Evolutionary conservation across 1,140 invertebrate genomes (phyloP).

Genomic region (Trissolcus basalis): DNA sequence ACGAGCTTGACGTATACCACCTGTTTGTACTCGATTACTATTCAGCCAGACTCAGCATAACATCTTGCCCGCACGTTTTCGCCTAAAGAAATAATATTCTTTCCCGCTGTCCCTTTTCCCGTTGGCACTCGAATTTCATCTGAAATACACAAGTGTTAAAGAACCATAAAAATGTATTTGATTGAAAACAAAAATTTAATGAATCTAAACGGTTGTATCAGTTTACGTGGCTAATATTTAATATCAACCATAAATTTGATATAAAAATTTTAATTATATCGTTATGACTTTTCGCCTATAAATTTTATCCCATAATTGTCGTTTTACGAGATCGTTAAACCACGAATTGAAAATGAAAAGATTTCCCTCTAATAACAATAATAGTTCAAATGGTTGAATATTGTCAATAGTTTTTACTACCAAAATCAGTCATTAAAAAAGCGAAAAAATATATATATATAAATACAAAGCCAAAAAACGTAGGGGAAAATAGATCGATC

Average conservation of each 20-base stretch:
- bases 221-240: not conserved
- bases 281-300: slow-evolving; percentile 2
- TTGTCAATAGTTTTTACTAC: not conserved
- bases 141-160: slow-evolving; percentile 33
- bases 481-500: slow-evolving; percentile 49
- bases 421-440: too few relatives aligned
- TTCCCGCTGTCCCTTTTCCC: slow-evolving; percentile 8
- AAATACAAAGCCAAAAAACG: too few relatives aligned
- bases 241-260: slow-evolving; percentile 1
- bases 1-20: slow-evolving; percentile 52
- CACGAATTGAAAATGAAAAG: not conserved
- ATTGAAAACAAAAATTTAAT: not conserved
- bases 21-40: slow-evolving; percentile 61
- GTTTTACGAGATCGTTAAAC: slow-evolving; percentile 16
- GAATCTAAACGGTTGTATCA: not conserved
- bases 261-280: slow-evolving; percentile 9
- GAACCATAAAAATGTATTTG: not conserved
- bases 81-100: slow-evolving; percentile 55
- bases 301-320: slow-evolving; percentile 16
- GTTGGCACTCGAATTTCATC: slow-evolving; percentile 22
- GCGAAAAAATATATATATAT: too few relatives aligned
- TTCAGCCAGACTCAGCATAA: slow-evolving; percentile 46
- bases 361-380: not conserved
- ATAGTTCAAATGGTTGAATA: slow-evolving; percentile 2
- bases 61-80: slow-evolving; percentile 33